Evolutionary conservation across 2,888 invertebrate species (phyloP), one percentile per base, ranked within the genome.

Genomic region (Miltochrista miniata): DNA sequence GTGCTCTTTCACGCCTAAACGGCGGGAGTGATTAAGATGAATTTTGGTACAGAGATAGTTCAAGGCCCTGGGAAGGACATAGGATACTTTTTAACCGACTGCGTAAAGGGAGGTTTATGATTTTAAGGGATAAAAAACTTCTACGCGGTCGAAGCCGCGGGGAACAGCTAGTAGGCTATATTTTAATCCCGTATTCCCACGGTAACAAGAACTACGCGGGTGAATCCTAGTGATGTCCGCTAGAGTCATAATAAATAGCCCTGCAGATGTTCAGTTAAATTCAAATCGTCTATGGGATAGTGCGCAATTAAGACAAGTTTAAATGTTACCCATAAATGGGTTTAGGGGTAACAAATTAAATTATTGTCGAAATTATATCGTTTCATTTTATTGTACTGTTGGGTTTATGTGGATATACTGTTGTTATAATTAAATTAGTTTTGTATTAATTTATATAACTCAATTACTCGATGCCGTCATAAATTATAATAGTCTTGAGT

Each of bases 341-440:
- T 51, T 62, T 57, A 56, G 70, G 71, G 66, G 71, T 68, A 63
- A 61, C 70, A 71, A 72, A 74, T 74, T 69, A 71, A 71, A 70
- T 74, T 69, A 71, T 71, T 66, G 63, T 64, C 50, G 59, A 56
- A 24, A 53, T 66, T 62, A 47, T 45, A 56, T 29, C 47, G 64
- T 57, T 56, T 60, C 49, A 37, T 60, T 58, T 60, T 64, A 65
- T 56, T 58, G 51, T 40, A 35, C 37, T 18, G 42, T 15, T 12
- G 41, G 15, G 49, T 46, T 52, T 46, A 56, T 33, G 56, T 35
- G 45, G 38, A 43, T 43, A 9, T 52, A 43, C 15, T 48, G 15
- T 37, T 31, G 24, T 37, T 34, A 29, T 39, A 41, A 46, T 36
- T 36, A 36, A 44, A 39, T 47, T 34, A 52, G 13, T 47, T 40